These are phyloP conservation scores for Gallinago stenura DNA, from an alignment of 2,797 vertebrate genomes.

Conservation along the genomic window DNA sequence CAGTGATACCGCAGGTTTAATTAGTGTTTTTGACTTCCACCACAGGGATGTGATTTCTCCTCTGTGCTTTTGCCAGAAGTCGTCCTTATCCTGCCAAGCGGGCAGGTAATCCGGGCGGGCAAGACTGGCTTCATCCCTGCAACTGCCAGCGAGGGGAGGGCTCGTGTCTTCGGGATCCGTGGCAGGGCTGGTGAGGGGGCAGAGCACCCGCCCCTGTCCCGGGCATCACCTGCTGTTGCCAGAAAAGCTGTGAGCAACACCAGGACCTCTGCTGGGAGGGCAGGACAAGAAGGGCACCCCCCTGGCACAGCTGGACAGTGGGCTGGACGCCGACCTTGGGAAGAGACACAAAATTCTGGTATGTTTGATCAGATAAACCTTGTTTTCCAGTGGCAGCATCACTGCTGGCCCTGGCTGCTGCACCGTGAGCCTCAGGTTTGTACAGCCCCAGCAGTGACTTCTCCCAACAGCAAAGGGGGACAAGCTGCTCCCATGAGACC, in stretches of 20 bases:
- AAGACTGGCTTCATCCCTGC: slow-evolving; percentile 27
- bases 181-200: neutral
- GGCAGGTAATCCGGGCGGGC: slow-evolving; percentile 14
- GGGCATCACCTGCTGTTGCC: rapidly evolving
- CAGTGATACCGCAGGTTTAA: slow-evolving; percentile 51
- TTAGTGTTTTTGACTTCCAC: slow-evolving; percentile 58
- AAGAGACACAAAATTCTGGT: neutral
- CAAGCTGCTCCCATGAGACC: neutral
- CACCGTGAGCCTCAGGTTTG: neutral
- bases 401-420: neutral
- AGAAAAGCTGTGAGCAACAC: neutral
- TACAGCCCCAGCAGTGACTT: neutral
- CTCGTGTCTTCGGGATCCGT: neutral
- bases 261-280: neutral
- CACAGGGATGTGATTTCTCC: slow-evolving; percentile 27
- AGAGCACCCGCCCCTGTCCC: neutral
- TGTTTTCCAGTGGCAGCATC: neutral
- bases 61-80: slow-evolving; percentile 52
- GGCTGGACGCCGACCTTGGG: neutral
- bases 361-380: neutral
- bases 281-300: neutral
- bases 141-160: neutral
- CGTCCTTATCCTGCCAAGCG: neutral
- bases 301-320: neutral
- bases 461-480: neutral